These are phyloP conservation scores for Archips xylosteana DNA, from an alignment of 2,888 invertebrate species.

Conservation along the genomic window DNA sequence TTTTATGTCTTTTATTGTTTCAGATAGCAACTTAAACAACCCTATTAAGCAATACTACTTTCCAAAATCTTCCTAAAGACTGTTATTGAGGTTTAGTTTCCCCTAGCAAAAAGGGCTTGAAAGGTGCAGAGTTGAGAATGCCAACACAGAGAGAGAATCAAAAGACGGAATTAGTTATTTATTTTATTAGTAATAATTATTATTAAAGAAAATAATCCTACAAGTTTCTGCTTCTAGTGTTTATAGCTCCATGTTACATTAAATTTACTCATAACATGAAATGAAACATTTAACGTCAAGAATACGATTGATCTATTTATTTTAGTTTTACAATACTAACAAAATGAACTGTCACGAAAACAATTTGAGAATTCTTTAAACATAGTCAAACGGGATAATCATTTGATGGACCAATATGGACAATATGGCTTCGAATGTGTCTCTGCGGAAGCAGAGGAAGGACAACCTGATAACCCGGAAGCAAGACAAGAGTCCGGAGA, in stretches of 20 bases:
- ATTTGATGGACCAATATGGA: slow-evolving; percentile 76
- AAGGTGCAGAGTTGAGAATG: slow-evolving; percentile 66
- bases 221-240: slow-evolving; percentile 60
- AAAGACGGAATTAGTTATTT: slow-evolving; percentile 83
- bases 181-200: slow-evolving; percentile 66
- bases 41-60: slow-evolving; percentile 71
- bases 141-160: slow-evolving; percentile 80
- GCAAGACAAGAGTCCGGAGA: slow-evolving; percentile 83
- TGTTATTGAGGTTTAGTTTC: slow-evolving; percentile 64
- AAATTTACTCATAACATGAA: slow-evolving; percentile 41
- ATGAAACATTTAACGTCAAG: slow-evolving; percentile 46
- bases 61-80: slow-evolving; percentile 84
- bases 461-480: slow-evolving; percentile 82
- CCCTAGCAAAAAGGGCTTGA: slow-evolving; percentile 58
- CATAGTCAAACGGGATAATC: slow-evolving; percentile 39
- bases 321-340: slow-evolving; percentile 31
- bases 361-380: slow-evolving; percentile 32
- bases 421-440: slow-evolving; percentile 79
- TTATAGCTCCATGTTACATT: slow-evolving; percentile 43
- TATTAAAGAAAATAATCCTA: slow-evolving; percentile 63
- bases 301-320: slow-evolving; percentile 47
- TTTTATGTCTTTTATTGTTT: slow-evolving; percentile 62
- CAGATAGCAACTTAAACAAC: slow-evolving; percentile 76
- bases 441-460: slow-evolving; percentile 77
- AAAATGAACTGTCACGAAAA: slow-evolving; percentile 37